A percentile compares a stretch with the other conserved stretches of the same genome.
Conservation (phyloP, 2,888 invertebrate species). For the Phengaris alcon region DNA sequence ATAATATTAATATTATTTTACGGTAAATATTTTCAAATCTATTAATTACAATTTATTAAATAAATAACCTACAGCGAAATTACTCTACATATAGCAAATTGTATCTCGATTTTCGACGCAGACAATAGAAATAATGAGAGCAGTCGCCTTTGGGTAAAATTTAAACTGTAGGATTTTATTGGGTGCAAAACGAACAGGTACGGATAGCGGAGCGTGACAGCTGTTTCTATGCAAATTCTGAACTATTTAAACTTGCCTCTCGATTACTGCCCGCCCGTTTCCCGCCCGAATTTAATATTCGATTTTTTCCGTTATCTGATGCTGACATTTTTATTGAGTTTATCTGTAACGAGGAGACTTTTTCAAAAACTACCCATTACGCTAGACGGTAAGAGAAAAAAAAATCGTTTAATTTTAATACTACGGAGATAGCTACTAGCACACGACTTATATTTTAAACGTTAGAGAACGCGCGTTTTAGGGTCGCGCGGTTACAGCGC, state of each 20-base stretch:
- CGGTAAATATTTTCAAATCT: no score
- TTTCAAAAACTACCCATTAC: background rate
- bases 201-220: slow-evolving; percentile 50
- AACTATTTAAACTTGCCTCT: slow-evolving; percentile 53
- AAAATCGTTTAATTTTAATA: no score
- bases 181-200: slow-evolving; percentile 45
- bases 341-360: background rate
- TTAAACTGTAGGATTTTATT: slow-evolving; percentile 41
- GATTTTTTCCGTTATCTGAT: slow-evolving; percentile 1
- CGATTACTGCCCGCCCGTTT: slow-evolving; percentile 37
- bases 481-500: no score
- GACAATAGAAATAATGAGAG: background rate
- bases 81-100: no score
- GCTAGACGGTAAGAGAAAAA: background rate
- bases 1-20: no score
- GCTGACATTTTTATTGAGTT: background rate
- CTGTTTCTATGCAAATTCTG: slow-evolving; percentile 57
- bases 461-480: no score
- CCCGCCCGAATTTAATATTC: slow-evolving; percentile 7
- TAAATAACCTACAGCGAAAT: no score
- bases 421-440: no score
- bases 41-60: no score
- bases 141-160: slow-evolving; percentile 28
- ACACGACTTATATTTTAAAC: no score
- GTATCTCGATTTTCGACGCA: background rate